phyloP scores from a whole-genome alignment of 2,113 vertebrate species.

The Mustelus asterias region DNA sequence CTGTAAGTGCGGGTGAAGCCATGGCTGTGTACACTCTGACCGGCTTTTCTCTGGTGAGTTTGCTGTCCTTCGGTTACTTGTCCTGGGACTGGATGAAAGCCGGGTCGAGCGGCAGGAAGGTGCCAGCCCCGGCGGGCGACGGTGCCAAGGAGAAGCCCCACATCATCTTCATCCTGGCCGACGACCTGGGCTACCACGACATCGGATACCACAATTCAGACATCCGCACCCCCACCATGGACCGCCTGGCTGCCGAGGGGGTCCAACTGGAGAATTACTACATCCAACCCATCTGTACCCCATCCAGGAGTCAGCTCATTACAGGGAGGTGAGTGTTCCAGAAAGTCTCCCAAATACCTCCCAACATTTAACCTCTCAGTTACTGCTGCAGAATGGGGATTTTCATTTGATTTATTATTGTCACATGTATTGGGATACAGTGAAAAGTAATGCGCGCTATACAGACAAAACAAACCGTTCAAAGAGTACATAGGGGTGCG shows the following conservation, averaged over 20 bases:
- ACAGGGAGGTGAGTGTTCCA: slow-evolving; percentile 78
- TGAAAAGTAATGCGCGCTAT: no score
- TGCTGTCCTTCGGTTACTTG: slow-evolving; percentile 88
- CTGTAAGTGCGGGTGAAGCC: slow-evolving; percentile 29
- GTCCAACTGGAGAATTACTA: slow-evolving; percentile 97
- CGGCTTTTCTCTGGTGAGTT: slow-evolving; percentile 81
- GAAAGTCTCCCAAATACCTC: no score
- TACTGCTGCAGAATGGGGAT: not conserved
- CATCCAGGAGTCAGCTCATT: slow-evolving; percentile 89
- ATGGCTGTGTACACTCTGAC: slow-evolving; percentile 80
- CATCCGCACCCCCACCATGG: slow-evolving; percentile 83
- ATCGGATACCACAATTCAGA: slow-evolving; percentile 88
- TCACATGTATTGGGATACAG: no score
- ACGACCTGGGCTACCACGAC: slow-evolving; percentile 94
- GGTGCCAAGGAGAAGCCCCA: slow-evolving; percentile 66
- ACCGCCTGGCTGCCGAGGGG: slow-evolving; percentile 83
- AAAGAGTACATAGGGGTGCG: no score
- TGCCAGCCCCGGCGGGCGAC: slow-evolving; percentile 44
- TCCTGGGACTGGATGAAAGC: slow-evolving; percentile 88
- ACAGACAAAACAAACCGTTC: no score
- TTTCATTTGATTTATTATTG: not conserved
- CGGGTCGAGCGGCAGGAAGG: slow-evolving; percentile 67
- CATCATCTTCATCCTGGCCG: slow-evolving; percentile 92
- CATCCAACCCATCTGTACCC: slow-evolving; percentile 95
- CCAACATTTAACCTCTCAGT: no score